Percentiles rank a stretch among this genome's conserved stretches.
Evolutionary conservation across 2,888 invertebrate species (phyloP).

Genomic region (Oxystoma pomonae): DNA sequence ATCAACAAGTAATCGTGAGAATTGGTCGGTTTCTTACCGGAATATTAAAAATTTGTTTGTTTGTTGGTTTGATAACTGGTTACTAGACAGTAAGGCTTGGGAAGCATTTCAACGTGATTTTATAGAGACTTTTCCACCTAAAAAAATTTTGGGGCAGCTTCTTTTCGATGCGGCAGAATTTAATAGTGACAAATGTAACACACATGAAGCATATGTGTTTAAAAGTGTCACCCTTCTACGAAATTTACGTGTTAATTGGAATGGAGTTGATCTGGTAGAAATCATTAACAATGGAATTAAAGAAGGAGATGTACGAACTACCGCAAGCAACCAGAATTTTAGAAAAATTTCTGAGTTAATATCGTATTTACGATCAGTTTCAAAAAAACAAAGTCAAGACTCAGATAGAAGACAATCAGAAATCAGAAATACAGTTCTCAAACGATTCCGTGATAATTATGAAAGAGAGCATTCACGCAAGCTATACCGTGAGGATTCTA

Average conservation of each 20-base stretch:
- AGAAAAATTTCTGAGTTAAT: conserved; percentile 24
- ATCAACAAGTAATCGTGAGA: conserved; percentile 19
- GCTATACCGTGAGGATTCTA: neutral
- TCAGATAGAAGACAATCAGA: neutral
- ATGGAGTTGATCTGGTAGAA: conserved; percentile 26
- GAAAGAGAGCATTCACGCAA: neutral
- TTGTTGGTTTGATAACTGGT: conserved; percentile 25
- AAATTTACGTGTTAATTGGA: conserved; percentile 27
- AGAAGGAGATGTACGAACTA: conserved; percentile 21
- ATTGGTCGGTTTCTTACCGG: conserved; percentile 22
- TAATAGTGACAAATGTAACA: conserved; percentile 22
- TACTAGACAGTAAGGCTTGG: conserved; percentile 24
- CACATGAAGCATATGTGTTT: conserved; percentile 27
- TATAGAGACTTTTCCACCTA: conserved; percentile 28
- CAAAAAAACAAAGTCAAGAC: conserved; percentile 1
- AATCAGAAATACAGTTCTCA: neutral
- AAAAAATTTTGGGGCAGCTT: conserved; percentile 25
- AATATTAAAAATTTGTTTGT: conserved; percentile 15
- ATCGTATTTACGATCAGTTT: conserved; percentile 18
- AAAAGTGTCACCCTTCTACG: conserved; percentile 23
- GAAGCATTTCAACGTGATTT: conserved; percentile 26
- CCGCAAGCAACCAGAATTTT: conserved; percentile 17
- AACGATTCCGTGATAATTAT: neutral
- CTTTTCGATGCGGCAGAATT: conserved; percentile 23
- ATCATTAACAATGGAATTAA: conserved; percentile 25